Conservation (phyloP, 2,888 invertebrate genomes). For the Lymantria dispar region DNA sequence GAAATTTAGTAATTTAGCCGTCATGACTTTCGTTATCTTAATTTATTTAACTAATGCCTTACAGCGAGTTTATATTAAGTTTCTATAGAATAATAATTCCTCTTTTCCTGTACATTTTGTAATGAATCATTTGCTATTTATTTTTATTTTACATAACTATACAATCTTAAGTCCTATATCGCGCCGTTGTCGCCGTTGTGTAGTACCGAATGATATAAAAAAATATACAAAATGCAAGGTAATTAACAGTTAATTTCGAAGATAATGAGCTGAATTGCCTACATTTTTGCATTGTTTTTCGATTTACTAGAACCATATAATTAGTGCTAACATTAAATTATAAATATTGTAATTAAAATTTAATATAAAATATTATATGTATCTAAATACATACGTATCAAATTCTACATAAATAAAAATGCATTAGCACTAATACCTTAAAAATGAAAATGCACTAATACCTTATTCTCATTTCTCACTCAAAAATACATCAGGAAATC, state of each 20-base stretch:
- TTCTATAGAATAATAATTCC: conserved; percentile 36
- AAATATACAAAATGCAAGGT: conserved; percentile 11
- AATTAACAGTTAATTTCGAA: not conserved
- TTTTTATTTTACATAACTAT: conserved; percentile 40
- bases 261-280: not conserved
- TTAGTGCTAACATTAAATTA: not conserved
- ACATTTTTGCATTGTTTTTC: no score
- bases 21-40: no score
- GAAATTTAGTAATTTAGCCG: no score
- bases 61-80: conserved; percentile 28
- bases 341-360: not conserved
- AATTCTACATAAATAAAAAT: not conserved
- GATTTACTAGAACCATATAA: no score
- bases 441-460: no score
- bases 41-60: conserved; percentile 9
- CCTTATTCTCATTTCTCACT: no score
- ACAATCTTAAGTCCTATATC: conserved; percentile 46
- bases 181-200: conserved; percentile 53
- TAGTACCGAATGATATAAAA: not conserved
- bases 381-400: not conserved
- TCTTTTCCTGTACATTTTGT: conserved; percentile 37
- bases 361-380: not conserved
- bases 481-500: no score
- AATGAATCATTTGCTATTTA: conserved; percentile 27
- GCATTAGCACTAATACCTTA: no score